Percentiles rank a stretch among this genome's conserved stretches.
phyloP scores from a whole-genome alignment of 2,888 invertebrate genomes.

The Campopleginae sp. region DNA sequence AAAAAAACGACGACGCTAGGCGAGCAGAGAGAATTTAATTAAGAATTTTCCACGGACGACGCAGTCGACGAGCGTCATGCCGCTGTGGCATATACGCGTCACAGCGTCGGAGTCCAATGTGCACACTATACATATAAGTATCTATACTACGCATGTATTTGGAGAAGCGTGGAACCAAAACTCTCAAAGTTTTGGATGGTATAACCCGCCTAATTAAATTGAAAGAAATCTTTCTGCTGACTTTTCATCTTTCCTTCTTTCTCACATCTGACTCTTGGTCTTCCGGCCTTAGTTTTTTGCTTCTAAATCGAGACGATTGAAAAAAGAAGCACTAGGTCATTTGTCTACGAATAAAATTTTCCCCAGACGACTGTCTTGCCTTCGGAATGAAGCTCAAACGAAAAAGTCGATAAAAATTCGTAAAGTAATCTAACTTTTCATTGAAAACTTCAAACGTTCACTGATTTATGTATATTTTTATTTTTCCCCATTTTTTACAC shows the following conservation, averaged over 20 bases:
- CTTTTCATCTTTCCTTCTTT: constrained; percentile 49
- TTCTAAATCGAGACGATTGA: neutral
- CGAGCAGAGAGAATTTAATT: constrained; percentile 79
- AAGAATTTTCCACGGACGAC: constrained; percentile 78
- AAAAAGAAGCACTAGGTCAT: neutral
- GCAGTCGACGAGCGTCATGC: constrained; percentile 69
- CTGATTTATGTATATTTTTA: neutral
- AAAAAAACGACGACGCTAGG: constrained; percentile 65
- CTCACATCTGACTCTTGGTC: constrained; percentile 3
- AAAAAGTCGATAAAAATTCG: neutral
- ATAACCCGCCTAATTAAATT: constrained; percentile 79
- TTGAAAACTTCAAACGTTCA: neutral
- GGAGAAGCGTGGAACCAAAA: constrained; percentile 35
- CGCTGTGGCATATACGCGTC: constrained; percentile 78
- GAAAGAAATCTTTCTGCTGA: constrained; percentile 77
- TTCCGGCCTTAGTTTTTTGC: neutral
- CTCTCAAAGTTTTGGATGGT: constrained; percentile 62
- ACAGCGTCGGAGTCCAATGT: constrained; percentile 53
- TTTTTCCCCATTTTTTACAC: neutral
- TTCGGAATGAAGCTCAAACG: neutral
- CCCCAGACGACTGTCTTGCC: neutral
- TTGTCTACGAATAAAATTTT: neutral
- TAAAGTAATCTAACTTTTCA: neutral
- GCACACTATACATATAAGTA: constrained; percentile 20
- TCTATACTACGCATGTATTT: constrained; percentile 20